Evolutionary conservation across 2,797 vertebrate species (phyloP).

Genomic region (Coracias cyanogaster): DNA sequence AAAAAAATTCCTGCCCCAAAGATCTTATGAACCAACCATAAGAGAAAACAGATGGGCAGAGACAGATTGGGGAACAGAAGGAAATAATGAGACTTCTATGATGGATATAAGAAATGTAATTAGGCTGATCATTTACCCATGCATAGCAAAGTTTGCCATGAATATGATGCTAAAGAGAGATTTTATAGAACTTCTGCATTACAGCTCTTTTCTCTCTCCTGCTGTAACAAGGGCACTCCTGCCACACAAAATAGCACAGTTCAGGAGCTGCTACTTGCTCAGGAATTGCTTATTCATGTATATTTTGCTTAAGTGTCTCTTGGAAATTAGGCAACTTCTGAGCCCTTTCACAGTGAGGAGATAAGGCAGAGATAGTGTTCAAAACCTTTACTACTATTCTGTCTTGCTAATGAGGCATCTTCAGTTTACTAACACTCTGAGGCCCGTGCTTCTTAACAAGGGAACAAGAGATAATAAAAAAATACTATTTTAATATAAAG

Average conservation of each 20-base stretch:
- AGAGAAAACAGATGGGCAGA: slow-evolving; percentile 45
- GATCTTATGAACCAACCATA: not conserved
- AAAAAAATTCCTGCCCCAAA: not conserved
- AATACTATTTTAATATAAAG: not conserved
- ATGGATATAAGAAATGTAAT: slow-evolving; percentile 21
- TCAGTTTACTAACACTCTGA: not conserved
- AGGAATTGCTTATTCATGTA: not conserved
- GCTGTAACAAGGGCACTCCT: not conserved
- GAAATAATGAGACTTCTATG: slow-evolving; percentile 1
- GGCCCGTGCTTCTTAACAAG: not conserved
- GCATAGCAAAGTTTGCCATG: not conserved
- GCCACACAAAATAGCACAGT: not conserved
- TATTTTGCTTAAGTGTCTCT: slow-evolving; percentile 15
- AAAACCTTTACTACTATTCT: not conserved
- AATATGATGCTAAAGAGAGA: not conserved
- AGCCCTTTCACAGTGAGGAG: not conserved
- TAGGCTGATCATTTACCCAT: not conserved
- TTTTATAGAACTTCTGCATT: not conserved
- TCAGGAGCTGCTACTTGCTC: not conserved
- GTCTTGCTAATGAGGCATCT: not conserved
- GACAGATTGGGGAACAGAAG: slow-evolving; percentile 55
- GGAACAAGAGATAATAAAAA: not conserved
- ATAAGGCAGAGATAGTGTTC: not conserved
- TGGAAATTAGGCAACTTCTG: slow-evolving; percentile 17
- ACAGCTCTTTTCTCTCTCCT: not conserved